Percentiles rank a stretch among this genome's conserved stretches.
Evolutionary conservation across 1,140 invertebrate genomes (phyloP).

Genomic region (Probaryconus sp.): DNA sequence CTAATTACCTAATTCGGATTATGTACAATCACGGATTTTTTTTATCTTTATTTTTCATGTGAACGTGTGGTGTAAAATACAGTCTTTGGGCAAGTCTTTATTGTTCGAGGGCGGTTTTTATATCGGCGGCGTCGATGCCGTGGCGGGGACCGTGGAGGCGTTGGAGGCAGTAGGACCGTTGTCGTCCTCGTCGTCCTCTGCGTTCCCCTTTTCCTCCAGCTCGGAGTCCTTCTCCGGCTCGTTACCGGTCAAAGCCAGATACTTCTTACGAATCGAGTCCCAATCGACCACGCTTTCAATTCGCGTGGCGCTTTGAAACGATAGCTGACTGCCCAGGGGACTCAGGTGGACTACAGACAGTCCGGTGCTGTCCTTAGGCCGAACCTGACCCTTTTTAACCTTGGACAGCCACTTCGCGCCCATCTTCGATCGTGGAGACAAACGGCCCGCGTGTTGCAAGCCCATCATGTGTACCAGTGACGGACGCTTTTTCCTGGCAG

Average conservation of each 20-base stretch:
- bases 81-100: constrained; percentile 20
- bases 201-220: constrained; percentile 78
- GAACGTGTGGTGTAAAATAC: constrained; percentile 3
- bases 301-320: constrained; percentile 84
- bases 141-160: constrained; percentile 65
- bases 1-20: constrained; percentile 49
- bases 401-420: constrained; percentile 91
- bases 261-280: constrained; percentile 93
- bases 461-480: constrained; percentile 91
- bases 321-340: constrained; percentile 88
- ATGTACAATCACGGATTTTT: too few relatives aligned
- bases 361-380: constrained; percentile 87
- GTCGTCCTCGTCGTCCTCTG: constrained; percentile 76
- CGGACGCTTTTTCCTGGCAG: constrained; percentile 85
- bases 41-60: too few relatives aligned
- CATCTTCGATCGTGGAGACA: constrained; percentile 89
- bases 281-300: constrained; percentile 95
- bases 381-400: constrained; percentile 87
- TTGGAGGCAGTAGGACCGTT: constrained; percentile 67
- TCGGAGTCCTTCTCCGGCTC: constrained; percentile 81
- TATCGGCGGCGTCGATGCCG: constrained; percentile 64
- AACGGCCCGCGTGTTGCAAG: constrained; percentile 83
- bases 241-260: constrained; percentile 86
- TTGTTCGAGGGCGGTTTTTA: constrained; percentile 48
- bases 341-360: constrained; percentile 87